These are phyloP conservation scores for Chitala chitala DNA, from an alignment of 2,113 vertebrate genomes.

Conservation along the genomic window DNA sequence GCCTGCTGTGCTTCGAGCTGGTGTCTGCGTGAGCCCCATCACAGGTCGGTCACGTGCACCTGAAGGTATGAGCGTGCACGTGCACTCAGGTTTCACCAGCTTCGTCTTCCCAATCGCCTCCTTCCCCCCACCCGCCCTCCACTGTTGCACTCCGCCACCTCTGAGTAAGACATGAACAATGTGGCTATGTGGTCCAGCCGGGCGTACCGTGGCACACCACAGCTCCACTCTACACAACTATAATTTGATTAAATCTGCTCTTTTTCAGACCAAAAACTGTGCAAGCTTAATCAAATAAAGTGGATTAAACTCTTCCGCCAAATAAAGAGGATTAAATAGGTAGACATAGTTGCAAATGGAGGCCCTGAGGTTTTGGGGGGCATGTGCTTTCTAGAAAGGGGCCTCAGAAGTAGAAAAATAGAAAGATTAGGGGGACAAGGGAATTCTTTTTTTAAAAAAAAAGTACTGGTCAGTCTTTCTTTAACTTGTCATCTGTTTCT, in stretches of 20 bases:
- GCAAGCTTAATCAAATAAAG: conserved; percentile 36
- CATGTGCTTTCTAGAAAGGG: neutral
- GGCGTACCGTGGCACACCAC: neutral
- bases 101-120: too few relatives aligned
- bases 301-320: conserved; percentile 27
- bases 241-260: conserved; percentile 23
- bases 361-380: neutral
- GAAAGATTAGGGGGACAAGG: neutral
- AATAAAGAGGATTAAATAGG: conserved; percentile 28
- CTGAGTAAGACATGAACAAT: neutral
- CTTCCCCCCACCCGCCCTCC: too few relatives aligned
- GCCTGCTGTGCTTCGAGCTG: neutral
- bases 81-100: neutral
- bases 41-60: neutral
- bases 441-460: conserved; percentile 3
- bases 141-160: neutral
- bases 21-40: neutral
- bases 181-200: neutral
- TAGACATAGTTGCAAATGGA: conserved; percentile 24
- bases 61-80: neutral
- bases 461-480: neutral
- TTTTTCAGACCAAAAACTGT: conserved; percentile 25
- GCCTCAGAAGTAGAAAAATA: conserved; percentile 1
- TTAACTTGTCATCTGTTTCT: neutral
- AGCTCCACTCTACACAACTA: neutral